phyloP scores from a whole-genome alignment of 2,113 vertebrate genomes.

The Corythoichthys haematopterus region DNA sequence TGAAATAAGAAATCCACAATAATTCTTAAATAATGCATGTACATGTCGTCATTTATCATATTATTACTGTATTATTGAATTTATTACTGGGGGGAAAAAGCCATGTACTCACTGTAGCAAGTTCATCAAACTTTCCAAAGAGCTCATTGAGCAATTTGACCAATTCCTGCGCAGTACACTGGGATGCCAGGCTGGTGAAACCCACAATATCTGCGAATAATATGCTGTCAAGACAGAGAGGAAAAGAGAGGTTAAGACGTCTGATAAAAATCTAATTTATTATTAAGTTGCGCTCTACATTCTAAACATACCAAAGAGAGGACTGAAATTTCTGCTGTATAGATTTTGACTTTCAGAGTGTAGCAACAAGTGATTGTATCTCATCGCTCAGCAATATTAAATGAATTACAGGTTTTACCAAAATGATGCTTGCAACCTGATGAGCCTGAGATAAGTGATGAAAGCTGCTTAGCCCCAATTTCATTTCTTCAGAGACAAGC shows the following conservation, averaged over 20 bases:
- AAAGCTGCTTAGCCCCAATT: slow-evolving; percentile 51
- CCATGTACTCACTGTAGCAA: slow-evolving; percentile 86
- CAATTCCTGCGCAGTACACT: slow-evolving; percentile 96
- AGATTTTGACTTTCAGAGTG: slow-evolving; percentile 15
- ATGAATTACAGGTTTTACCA: slow-evolving; percentile 45
- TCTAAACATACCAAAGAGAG: not conserved
- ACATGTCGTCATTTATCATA: not conserved
- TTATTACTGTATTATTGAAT: not conserved
- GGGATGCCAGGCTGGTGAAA: slow-evolving; percentile 94
- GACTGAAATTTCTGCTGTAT: not conserved
- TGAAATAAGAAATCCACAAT: not conserved
- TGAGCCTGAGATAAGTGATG: slow-evolving; percentile 37
- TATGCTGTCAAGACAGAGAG: slow-evolving; percentile 75
- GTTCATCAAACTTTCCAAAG: slow-evolving; percentile 96
- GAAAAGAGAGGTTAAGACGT: slow-evolving; percentile 3
- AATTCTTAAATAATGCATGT: not conserved
- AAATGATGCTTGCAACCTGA: slow-evolving; percentile 41
- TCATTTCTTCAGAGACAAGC: slow-evolving; percentile 39
- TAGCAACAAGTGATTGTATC: slow-evolving; percentile 29
- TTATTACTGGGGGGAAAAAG: not conserved
- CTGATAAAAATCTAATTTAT: not conserved
- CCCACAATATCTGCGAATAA: slow-evolving; percentile 98
- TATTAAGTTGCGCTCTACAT: not conserved
- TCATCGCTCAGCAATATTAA: slow-evolving; percentile 36
- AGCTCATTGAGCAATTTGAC: slow-evolving; percentile 97